Evolutionary conservation across 2,888 invertebrate species (phyloP).

Genomic region (Epiblema foenella): DNA sequence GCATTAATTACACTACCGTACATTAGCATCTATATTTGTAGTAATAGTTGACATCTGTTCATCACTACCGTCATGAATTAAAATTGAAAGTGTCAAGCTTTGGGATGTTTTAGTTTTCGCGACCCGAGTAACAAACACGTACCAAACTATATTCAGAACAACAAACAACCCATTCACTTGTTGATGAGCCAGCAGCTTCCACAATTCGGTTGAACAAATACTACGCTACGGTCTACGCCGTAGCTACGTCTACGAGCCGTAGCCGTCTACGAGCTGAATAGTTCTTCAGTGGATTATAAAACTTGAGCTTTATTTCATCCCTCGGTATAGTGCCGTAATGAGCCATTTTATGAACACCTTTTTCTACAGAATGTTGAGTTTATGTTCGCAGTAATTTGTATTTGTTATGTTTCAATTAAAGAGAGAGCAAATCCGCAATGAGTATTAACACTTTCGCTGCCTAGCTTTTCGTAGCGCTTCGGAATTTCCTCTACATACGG

Average conservation of each 20-base stretch:
- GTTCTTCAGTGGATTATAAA: conserved; percentile 44
- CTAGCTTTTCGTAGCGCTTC: too few relatives aligned
- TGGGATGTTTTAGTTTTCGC: neutral
- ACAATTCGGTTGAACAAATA: conserved; percentile 17
- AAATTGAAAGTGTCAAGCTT: too few relatives aligned
- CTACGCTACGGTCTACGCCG: conserved; percentile 36
- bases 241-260: conserved; percentile 40
- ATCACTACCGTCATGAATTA: too few relatives aligned
- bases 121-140: neutral
- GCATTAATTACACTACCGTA: too few relatives aligned
- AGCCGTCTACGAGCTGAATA: conserved; percentile 44
- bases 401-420: conserved; percentile 1
- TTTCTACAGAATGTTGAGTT: conserved; percentile 9
- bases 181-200: conserved; percentile 26
- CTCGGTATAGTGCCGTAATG: conserved; percentile 23
- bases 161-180: conserved; percentile 15
- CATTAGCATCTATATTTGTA: too few relatives aligned
- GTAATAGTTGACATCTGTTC: too few relatives aligned
- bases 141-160: neutral
- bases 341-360: conserved; percentile 26
- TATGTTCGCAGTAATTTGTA: conserved; percentile 3
- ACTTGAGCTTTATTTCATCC: conserved; percentile 37
- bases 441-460: too few relatives aligned
- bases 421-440: neutral
- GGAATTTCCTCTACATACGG: too few relatives aligned